phyloP scores from a whole-genome alignment of 2,113 vertebrate genomes.

The Peromyscus leucopus region DNA sequence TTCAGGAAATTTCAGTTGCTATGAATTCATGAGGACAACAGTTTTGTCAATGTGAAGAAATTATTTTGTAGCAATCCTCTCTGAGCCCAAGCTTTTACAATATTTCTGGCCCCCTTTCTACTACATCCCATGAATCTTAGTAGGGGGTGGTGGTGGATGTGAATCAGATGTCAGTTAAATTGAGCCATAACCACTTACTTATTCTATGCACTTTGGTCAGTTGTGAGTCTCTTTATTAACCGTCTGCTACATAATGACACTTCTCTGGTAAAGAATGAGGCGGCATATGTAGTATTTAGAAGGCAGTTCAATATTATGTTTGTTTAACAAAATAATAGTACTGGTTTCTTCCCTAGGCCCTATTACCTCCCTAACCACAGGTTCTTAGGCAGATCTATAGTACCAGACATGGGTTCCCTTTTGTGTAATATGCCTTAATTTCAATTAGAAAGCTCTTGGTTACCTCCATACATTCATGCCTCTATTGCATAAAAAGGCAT shows the following conservation, averaged over 20 bases:
- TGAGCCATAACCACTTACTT: not conserved
- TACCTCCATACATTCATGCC: accelerated
- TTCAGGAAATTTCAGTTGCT: not conserved
- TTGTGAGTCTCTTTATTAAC: not conserved
- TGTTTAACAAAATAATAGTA: not conserved
- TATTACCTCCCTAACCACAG: not conserved
- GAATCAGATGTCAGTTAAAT: not conserved
- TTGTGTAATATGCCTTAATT: not conserved
- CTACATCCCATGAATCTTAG: not conserved
- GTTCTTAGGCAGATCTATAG: not conserved
- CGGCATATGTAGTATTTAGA: not conserved
- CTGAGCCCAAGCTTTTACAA: too few species aligned
- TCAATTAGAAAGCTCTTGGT: not conserved
- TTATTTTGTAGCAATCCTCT: not conserved
- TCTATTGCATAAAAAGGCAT: not conserved
- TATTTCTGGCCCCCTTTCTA: not conserved
- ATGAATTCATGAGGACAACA: not conserved
- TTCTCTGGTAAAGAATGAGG: not conserved
- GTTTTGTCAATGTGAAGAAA: not conserved
- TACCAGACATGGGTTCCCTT: not conserved
- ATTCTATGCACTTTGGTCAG: not conserved
- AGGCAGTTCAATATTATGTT: not conserved
- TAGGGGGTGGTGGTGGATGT: too few species aligned
- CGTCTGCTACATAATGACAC: not conserved
- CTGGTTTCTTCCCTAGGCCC: not conserved